These are phyloP conservation scores for Nymphalis c-album DNA, from an alignment of 2,888 invertebrate genomes.

Conservation along the genomic window DNA sequence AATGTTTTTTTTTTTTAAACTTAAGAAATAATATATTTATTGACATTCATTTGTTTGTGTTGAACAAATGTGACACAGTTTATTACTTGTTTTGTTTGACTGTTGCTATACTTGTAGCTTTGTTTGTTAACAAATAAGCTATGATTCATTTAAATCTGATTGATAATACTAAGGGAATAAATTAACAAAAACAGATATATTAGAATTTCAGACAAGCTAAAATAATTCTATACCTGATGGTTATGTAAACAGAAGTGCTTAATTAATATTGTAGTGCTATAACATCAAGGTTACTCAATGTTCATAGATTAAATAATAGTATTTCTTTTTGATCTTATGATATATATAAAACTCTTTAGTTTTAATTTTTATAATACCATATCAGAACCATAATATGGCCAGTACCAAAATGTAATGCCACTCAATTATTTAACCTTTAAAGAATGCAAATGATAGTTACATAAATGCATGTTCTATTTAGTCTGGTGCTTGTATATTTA, in stretches of 20 bases:
- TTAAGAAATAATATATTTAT: neutral
- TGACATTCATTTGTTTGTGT: constrained; percentile 38
- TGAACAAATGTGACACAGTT: constrained; percentile 24
- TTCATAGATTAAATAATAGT: neutral
- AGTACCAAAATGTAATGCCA: neutral
- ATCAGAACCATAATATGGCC: too few relatives aligned
- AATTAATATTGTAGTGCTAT: constrained; percentile 22
- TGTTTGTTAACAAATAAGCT: constrained; percentile 5
- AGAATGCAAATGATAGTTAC: constrained; percentile 12
- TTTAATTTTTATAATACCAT: too few relatives aligned
- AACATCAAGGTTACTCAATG: constrained; percentile 18
- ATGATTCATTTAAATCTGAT: neutral
- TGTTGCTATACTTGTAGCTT: constrained; percentile 7
- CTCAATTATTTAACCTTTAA: constrained; percentile 18
- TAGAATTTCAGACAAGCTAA: neutral
- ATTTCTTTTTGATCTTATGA: neutral
- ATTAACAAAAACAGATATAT: neutral
- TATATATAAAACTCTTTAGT: too few relatives aligned
- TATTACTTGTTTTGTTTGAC: constrained; percentile 28
- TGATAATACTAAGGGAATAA: neutral
- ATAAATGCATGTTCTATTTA: neutral
- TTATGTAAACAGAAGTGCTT: constrained; percentile 13
- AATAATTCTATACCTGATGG: neutral
- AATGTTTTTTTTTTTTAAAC: neutral
- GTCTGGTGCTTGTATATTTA: too few relatives aligned